These are phyloP conservation scores for Diarsia rubi DNA, from an alignment of 2,888 invertebrate genomes.

Conservation along the genomic window DNA sequence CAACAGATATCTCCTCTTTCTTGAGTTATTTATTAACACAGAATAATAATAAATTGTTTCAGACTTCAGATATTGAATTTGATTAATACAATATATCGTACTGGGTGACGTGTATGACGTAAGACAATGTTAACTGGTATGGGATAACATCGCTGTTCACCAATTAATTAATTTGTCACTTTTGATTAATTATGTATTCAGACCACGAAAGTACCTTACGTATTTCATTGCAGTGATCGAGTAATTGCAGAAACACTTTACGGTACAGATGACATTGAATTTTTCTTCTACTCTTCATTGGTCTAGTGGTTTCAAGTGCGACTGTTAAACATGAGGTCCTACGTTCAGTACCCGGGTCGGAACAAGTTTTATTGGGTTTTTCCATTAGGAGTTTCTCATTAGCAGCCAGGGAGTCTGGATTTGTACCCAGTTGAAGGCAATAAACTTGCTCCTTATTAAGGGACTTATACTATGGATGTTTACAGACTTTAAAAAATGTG, in stretches of 20 bases:
- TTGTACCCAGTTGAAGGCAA: too few species aligned
- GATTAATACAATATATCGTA: background rate
- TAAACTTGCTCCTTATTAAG: too few species aligned
- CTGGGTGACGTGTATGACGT: background rate
- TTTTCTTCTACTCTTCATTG: too few species aligned
- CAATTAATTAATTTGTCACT: background rate
- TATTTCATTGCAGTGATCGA: background rate
- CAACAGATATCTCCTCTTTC: background rate
- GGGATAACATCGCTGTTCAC: background rate
- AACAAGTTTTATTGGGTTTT: too few species aligned
- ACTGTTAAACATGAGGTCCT: too few species aligned
- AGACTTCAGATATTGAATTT: background rate
- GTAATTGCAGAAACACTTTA: background rate
- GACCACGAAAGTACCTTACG: background rate
- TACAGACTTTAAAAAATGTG: too few species aligned
- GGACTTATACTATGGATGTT: too few species aligned
- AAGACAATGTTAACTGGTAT: background rate
- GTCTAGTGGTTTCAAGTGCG: too few species aligned
- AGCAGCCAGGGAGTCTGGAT: too few species aligned
- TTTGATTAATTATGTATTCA: background rate
- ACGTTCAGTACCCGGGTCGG: too few species aligned
- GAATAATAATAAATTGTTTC: background rate
- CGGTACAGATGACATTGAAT: too few species aligned
- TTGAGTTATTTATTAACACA: slow-evolving; percentile 8
- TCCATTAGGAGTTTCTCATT: too few species aligned